These are phyloP conservation scores for Carollia perspicillata DNA, from an alignment of 2,113 vertebrate species.

Conservation along the genomic window DNA sequence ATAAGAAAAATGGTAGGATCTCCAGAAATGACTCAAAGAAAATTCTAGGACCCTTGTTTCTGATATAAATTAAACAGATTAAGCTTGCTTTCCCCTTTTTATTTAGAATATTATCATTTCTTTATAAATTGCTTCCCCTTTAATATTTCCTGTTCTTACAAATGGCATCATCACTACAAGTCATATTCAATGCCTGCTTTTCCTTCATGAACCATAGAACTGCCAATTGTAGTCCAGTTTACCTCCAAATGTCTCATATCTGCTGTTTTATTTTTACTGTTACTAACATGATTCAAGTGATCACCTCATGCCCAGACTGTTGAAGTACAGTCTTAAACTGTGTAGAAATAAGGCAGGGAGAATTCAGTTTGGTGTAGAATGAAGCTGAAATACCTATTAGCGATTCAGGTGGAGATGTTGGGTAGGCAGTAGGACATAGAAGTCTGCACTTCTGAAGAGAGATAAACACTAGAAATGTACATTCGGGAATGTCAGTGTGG, in stretches of 20 bases:
- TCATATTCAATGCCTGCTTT: not conserved
- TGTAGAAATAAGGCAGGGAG: not conserved
- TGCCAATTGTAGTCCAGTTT: not conserved
- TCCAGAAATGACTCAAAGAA: slow-evolving; percentile 48
- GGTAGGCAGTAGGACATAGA: not conserved
- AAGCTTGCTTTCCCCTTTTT: not conserved
- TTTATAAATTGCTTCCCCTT: not conserved
- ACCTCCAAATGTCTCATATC: not conserved
- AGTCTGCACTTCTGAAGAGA: not conserved
- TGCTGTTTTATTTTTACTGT: not conserved
- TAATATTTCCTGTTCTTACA: not conserved
- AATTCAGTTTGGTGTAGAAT: not conserved
- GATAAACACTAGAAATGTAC: not conserved
- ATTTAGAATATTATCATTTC: not conserved
- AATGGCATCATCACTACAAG: not conserved
- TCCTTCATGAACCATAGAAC: not conserved
- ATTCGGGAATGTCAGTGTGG: not conserved
- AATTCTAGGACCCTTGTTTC: slow-evolving; percentile 13
- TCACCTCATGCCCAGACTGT: not conserved
- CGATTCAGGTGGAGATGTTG: not conserved
- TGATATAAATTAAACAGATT: slow-evolving; percentile 15
- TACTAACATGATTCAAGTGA: not conserved
- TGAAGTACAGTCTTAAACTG: not conserved
- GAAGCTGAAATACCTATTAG: not conserved
- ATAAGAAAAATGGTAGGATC: slow-evolving; percentile 19